Conservation (phyloP, 2,888 invertebrate genomes). For the Eustalomyia histrio region DNA sequence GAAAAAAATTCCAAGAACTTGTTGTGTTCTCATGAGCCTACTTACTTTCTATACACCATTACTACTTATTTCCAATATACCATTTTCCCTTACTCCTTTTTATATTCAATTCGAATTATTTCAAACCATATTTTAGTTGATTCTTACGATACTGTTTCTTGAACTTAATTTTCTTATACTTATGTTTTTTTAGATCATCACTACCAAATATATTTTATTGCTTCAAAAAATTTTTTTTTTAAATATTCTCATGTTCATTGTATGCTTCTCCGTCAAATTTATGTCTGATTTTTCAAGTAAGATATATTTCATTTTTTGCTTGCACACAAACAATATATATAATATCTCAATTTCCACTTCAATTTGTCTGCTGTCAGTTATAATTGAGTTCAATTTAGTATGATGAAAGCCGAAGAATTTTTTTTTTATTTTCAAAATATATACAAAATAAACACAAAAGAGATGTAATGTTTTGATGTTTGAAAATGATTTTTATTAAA, state of each 20-base stretch:
- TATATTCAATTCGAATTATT: too few species aligned
- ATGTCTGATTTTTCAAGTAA: background rate
- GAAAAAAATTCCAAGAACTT: too few species aligned
- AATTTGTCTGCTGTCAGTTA: slow-evolving; percentile 78
- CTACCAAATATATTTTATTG: background rate
- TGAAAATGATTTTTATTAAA: slow-evolving; percentile 45
- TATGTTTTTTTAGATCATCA: too few species aligned
- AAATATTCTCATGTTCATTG: background rate
- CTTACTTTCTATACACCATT: too few species aligned
- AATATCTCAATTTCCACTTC: slow-evolving; percentile 79
- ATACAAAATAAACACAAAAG: slow-evolving; percentile 13
- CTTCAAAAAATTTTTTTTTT: background rate
- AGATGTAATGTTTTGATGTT: slow-evolving; percentile 40
- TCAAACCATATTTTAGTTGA: too few species aligned
- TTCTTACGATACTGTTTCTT: too few species aligned
- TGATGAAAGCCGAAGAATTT: slow-evolving; percentile 68
- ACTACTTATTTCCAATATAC: too few species aligned
- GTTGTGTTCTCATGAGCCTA: too few species aligned
- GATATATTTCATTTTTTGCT: background rate
- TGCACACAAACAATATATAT: background rate
- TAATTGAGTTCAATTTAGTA: slow-evolving; percentile 78
- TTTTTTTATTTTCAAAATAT: background rate
- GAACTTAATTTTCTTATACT: too few species aligned
- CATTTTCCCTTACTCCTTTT: too few species aligned
- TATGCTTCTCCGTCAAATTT: background rate